Evolutionary conservation across 1,140 invertebrate species (phyloP), one percentile per base, ranked within the genome.

Genomic region (Papilio polyxenes): DNA sequence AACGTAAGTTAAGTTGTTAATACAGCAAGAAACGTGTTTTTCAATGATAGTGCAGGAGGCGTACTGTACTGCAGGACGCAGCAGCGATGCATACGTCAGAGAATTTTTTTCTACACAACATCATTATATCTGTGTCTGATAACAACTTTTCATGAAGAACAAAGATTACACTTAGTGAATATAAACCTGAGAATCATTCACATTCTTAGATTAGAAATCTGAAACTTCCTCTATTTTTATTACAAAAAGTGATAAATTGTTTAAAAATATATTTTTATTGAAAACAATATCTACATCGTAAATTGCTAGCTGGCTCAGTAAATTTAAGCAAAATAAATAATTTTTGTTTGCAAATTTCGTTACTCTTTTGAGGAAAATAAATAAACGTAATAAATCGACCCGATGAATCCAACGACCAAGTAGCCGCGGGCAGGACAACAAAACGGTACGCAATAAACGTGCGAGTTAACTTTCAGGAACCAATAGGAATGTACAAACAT

Each of bases 401-500:
- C 31, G 11, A 31, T 72, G 23, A 72, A 72, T 37, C 13, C 65
- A 72, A 72, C 11, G 13, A 3, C 31, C 31, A 15, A 72, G 31
- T 72, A 72, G 65, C 65, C 65, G 65, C 48, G 20, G 75, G 48
- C n/a, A 0, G 31, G 23, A 77, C 75, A 77, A 77, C 75, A 77
- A 77, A 77, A 53, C 11, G 13, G 49, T 8, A 3, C 44, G 44
- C 48, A 77, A 53, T 77, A 48, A 69, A 80, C 56, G 59, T 11
- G 15, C 40, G 40, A 69, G 62, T 80, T 69, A 69, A 69, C 78
- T 62, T 80, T 31, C 37, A n/a, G 62, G 40, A 79, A 69, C 59
- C 62, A 80, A 80, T 80, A 80, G 37, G 15, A 23, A 80, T 49
- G 40, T 31, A 69, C 59, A 80, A 80, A 80, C 44, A 80, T 65